Percentiles rank a stretch among this genome's conserved stretches.
Evolutionary conservation across 2,888 invertebrate species (phyloP).

Genomic region (Sarcophaga carnaria): DNA sequence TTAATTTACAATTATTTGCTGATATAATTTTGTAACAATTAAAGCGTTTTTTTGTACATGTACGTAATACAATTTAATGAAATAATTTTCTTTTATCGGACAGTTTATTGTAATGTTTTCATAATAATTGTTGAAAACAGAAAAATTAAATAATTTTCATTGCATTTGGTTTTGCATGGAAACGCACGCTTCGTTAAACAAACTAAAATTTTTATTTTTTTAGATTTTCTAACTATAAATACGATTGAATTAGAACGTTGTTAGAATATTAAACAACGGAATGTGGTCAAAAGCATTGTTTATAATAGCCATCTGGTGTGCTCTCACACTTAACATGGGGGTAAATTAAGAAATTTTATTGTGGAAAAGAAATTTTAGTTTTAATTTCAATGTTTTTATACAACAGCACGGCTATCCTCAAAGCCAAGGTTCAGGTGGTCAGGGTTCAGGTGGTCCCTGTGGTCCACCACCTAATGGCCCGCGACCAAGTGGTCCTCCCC

Average conservation of each 20-base stretch:
- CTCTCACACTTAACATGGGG: constrained; percentile 53
- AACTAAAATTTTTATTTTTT: neutral
- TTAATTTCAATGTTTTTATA: neutral
- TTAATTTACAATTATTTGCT: neutral
- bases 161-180: neutral
- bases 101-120: constrained; percentile 16
- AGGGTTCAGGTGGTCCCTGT: constrained; percentile 44
- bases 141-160: constrained; percentile 30
- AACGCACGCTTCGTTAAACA: constrained; percentile 66
- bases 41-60: neutral
- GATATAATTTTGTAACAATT: neutral
- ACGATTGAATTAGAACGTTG: neutral
- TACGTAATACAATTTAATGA: neutral
- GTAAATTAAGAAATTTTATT: constrained; percentile 33
- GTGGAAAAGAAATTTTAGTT: neutral
- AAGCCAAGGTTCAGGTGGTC: constrained; percentile 13
- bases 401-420: constrained; percentile 58
- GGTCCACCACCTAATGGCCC: constrained; percentile 66
- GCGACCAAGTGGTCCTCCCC: constrained; percentile 62
- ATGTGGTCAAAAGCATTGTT: constrained; percentile 60
- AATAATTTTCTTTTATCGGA: neutral
- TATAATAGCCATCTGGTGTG: constrained; percentile 40
- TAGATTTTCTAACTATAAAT: constrained; percentile 49
- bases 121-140: neutral
- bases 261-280: constrained; percentile 16